Conservation (phyloP, 1,140 invertebrate genomes). For the Diuraphis noxia region DNA sequence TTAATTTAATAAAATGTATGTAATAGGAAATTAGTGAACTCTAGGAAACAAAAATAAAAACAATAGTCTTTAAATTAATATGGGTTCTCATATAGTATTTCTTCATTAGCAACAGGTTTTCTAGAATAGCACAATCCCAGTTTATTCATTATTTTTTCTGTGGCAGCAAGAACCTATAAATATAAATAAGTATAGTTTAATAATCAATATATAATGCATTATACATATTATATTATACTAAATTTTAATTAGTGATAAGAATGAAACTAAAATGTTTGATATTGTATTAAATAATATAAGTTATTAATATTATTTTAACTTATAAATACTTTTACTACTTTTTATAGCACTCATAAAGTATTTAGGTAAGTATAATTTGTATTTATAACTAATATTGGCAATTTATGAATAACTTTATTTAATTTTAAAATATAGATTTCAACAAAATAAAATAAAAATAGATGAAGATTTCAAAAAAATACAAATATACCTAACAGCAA, state of each 20-base stretch:
- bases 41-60: neutral
- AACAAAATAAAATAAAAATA: neutral
- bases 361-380: neutral
- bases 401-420: neutral
- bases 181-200: conserved; percentile 15
- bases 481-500: neutral
- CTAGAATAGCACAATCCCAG: conserved; percentile 74
- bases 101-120: neutral
- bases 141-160: conserved; percentile 72
- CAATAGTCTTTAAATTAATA: neutral
- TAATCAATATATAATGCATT: neutral
- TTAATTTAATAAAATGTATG: neutral
- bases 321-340: no score
- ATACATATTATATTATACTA: neutral
- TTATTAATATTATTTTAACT: neutral
- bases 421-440: neutral
- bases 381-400: neutral
- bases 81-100: conserved; percentile 12
- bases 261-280: neutral
- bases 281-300: neutral
- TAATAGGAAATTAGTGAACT: neutral
- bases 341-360: neutral
- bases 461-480: neutral
- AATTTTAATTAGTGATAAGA: neutral
- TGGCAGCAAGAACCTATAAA: conserved; percentile 68